These are phyloP conservation scores for Drosophila melanica DNA, from an alignment of 1,140 invertebrate genomes.

Conservation along the genomic window DNA sequence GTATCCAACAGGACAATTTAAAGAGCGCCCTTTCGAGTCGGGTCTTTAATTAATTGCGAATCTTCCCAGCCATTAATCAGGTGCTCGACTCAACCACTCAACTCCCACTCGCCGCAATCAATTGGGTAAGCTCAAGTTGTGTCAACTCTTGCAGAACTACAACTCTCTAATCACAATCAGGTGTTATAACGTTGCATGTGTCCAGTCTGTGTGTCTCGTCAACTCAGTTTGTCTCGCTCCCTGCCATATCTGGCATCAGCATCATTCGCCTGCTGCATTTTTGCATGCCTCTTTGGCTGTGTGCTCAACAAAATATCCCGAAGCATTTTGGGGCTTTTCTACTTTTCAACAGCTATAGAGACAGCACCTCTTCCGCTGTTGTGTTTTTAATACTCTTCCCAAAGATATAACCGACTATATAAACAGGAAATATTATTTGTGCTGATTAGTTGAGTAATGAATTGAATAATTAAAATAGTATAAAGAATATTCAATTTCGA, in stretches of 20 bases:
- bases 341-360: slow-evolving; percentile 28
- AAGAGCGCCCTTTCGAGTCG: no score
- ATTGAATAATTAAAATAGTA: no score
- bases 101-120: slow-evolving; percentile 34
- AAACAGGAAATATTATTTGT: no score
- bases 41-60: no score
- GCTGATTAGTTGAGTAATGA: no score
- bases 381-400: neutral
- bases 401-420: no score
- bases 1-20: no score
- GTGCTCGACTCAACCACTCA: no score
- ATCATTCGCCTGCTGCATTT: slow-evolving; percentile 61
- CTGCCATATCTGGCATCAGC: slow-evolving; percentile 30
- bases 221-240: slow-evolving; percentile 71
- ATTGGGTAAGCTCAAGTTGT: slow-evolving; percentile 16
- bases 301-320: slow-evolving; percentile 69
- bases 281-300: slow-evolving; percentile 62
- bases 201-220: slow-evolving; percentile 8
- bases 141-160: slow-evolving; percentile 3
- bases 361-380: slow-evolving; percentile 28
- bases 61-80: slow-evolving; percentile 15
- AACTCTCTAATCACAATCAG: slow-evolving; percentile 65
- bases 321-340: slow-evolving; percentile 66
- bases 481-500: no score
- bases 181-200: slow-evolving; percentile 63